Conservation (phyloP, 1,140 invertebrate genomes). For the Linepithema humile region DNA sequence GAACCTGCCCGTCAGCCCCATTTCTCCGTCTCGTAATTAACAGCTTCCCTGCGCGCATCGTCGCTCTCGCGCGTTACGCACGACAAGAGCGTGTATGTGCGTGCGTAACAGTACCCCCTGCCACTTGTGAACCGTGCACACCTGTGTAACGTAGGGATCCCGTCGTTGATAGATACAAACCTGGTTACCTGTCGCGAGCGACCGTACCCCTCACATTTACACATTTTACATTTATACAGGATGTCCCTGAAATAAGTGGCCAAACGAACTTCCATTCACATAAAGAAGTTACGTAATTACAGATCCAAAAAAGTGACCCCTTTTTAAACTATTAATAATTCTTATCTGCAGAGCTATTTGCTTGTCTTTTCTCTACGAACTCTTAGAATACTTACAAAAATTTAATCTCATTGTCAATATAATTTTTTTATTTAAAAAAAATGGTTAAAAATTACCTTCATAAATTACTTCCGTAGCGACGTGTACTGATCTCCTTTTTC, state of each 20-base stretch:
- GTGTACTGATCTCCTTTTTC: not conserved
- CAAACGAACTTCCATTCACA: no score
- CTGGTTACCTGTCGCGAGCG: constrained; percentile 37
- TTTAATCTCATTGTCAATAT: not conserved
- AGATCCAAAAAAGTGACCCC: not conserved
- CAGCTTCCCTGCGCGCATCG: constrained; percentile 61
- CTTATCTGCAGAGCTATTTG: not conserved
- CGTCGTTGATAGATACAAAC: constrained; percentile 47
- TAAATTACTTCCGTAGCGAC: not conserved
- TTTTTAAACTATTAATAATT: not conserved
- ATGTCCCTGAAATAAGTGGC: not conserved
- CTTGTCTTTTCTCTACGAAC: no score
- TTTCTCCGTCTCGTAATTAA: constrained; percentile 63
- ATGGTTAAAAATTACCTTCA: not conserved
- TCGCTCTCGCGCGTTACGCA: constrained; percentile 18
- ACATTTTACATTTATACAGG: not conserved
- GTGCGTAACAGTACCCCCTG: constrained; percentile 55
- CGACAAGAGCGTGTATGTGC: not conserved
- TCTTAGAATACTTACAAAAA: not conserved
- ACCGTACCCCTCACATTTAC: not conserved
- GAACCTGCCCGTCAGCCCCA: constrained; percentile 55
- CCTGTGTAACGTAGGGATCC: constrained; percentile 2
- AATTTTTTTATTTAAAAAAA: not conserved
- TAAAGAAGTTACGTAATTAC: not conserved
- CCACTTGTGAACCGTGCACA: constrained; percentile 53